Evolutionary conservation across 2,113 vertebrate species (phyloP), one percentile per base, ranked within the genome.

Genomic region (Heteronetta atricapilla): DNA sequence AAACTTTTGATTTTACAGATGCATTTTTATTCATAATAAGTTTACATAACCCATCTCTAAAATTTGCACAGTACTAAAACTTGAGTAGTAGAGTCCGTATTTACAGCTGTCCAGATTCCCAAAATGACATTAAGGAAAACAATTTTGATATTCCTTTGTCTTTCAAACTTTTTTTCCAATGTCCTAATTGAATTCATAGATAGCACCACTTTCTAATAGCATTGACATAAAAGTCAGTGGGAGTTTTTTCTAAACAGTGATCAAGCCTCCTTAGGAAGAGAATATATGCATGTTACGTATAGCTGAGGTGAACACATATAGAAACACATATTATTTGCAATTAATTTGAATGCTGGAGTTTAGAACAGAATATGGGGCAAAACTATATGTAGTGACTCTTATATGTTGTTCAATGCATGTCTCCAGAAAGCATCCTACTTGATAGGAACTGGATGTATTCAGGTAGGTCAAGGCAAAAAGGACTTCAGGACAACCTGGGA

Each of bases 251-350:
- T 18, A 48, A 20, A 26, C 40, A 16, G 16, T 14, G 11, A 72
- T 77, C 4, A 34, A 74, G 16, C 11, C 26, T 38, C 13, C 31
- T 10, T 2, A 73, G 53, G 55, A 80, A 59, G 17, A 76, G 4
- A 48, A 48, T 4, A 20, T 23, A 26, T n/a, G 36, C 0, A 2
- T 63, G 22, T n/a, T 63, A 6, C 0, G 1, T 36, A 21, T n/a
- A 69, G 40, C 19, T 52, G 56, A 64, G 68, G 52, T n/a, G 29
- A 74, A 84, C 20, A 10, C 14, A 10, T 6, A 36, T 28, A 60
- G 58, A 75, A 73, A 42, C 5, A 38, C 38, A 38, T 38, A 8
- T 59, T 75, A 72, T 62, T 82, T 76, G 21, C 9, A 29, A 78
- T 67, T 81, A 34, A 77, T 77, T 84, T 82, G 29, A 34, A 29